These are phyloP conservation scores for Gobio occitaniae DNA, from an alignment of 2,797 vertebrate species.

Conservation along the genomic window DNA sequence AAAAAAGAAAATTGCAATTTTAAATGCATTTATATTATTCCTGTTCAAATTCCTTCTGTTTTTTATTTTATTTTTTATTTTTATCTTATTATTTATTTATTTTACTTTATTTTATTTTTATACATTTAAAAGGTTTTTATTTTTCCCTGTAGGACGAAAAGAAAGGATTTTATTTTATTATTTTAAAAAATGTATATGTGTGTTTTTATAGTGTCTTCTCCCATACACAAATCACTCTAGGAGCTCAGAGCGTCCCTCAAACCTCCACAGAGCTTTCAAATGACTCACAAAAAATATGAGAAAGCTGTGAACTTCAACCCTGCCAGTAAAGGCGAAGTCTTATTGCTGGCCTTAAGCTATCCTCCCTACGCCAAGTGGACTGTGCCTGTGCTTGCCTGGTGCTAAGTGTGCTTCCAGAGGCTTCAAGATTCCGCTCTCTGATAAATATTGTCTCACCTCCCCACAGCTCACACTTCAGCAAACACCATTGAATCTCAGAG, in stretches of 20 bases:
- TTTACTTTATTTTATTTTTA: not conserved
- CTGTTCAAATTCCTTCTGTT: too few species aligned
- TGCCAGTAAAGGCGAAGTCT: conserved; percentile 61
- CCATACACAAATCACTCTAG: conserved; percentile 49
- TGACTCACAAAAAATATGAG: conserved; percentile 66
- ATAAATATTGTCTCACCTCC: conserved; percentile 65
- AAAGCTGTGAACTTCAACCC: conserved; percentile 64
- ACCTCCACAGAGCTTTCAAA: conserved; percentile 60
- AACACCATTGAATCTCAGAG: not conserved
- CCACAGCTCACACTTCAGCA: conserved; percentile 41
- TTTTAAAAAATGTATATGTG: not conserved
- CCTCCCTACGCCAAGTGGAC: conserved; percentile 48
- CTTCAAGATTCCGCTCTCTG: conserved; percentile 58
- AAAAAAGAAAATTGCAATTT: not conserved
- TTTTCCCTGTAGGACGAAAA: not conserved
- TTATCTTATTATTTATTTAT: too few species aligned
- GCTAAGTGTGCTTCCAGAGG: conserved; percentile 55
- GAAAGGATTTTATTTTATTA: not conserved
- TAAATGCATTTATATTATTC: too few species aligned
- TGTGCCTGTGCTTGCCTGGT: conserved; percentile 68
- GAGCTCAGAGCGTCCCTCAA: conserved; percentile 51
- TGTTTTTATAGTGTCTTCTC: conserved; percentile 58
- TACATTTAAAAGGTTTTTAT: not conserved
- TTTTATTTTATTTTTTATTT: too few species aligned
- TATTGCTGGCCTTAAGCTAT: conserved; percentile 68